A percentile compares a stretch with the other conserved stretches of the same genome.
These are phyloP conservation scores for Hyphantria cunea DNA, from an alignment of 1,140 invertebrate species.

Conservation along the genomic window DNA sequence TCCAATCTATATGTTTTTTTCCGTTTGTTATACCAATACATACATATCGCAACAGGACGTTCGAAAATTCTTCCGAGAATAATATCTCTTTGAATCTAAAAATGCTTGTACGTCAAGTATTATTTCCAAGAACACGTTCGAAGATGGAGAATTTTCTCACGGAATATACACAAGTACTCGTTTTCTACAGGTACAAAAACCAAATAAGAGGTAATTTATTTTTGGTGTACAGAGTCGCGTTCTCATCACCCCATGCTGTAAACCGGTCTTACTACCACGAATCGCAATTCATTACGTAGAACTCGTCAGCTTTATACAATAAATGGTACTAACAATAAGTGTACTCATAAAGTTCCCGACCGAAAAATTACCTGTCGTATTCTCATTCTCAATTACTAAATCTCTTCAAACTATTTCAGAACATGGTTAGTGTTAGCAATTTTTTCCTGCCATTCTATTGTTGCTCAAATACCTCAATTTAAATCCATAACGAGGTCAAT, in stretches of 20 bases:
- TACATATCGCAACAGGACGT: no score
- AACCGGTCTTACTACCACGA: constrained; percentile 39
- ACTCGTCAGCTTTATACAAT: constrained; percentile 6
- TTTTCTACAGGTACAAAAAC: constrained; percentile 8
- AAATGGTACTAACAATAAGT: no score
- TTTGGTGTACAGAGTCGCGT: constrained; percentile 21
- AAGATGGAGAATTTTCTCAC: constrained; percentile 22
- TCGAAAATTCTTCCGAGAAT: no score
- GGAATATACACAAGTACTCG: constrained; percentile 8
- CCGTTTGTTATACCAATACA: no score
- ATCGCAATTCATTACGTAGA: constrained; percentile 31
- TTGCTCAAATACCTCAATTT: no score
- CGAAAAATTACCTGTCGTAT: constrained; percentile 3
- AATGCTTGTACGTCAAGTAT: no score
- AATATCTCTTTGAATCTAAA: no score
- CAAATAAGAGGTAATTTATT: constrained; percentile 1
- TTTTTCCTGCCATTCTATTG: neutral
- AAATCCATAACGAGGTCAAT: neutral
- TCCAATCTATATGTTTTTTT: no score
- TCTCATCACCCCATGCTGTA: constrained; percentile 47
- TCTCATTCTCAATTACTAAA: neutral
- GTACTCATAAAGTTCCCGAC: neutral
- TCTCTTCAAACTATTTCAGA: no score
- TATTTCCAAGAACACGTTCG: constrained; percentile 9
- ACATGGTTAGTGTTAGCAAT: neutral